Conservation (phyloP, 64 coral and sea anemone genomes). For the Astreopora myriophthalma region DNA sequence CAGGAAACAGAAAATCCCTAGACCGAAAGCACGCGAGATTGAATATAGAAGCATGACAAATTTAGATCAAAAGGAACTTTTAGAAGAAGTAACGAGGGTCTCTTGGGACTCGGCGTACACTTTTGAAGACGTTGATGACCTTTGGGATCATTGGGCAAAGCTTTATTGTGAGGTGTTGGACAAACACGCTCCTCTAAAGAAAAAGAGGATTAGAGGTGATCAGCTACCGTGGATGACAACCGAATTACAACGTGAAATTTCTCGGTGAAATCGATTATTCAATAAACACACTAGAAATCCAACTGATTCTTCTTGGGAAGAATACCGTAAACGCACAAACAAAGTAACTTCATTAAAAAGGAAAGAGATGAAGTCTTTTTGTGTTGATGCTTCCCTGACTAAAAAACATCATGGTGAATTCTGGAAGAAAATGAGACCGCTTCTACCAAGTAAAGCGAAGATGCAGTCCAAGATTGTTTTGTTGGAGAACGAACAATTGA, state of each 20-base stretch:
- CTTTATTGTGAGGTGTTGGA: constrained; percentile 26
- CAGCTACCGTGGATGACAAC: not conserved
- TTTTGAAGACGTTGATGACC: constrained; percentile 43
- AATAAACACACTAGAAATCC: constrained; percentile 44
- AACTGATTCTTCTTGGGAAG: constrained; percentile 28
- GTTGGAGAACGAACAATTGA: constrained; percentile 28
- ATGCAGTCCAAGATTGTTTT: constrained; percentile 38
- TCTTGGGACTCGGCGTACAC: constrained; percentile 64
- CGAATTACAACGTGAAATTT: constrained; percentile 13
- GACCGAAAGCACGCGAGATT: constrained; percentile 38
- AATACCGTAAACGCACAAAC: constrained; percentile 45
- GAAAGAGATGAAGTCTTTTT: constrained; percentile 28
- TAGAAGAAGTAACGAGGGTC: constrained; percentile 15
- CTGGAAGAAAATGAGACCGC: constrained; percentile 12
- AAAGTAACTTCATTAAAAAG: constrained; percentile 54
- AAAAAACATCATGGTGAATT: not conserved
- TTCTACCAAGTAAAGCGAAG: constrained; percentile 13
- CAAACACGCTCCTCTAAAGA: constrained; percentile 49
- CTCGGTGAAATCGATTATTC: constrained; percentile 8
- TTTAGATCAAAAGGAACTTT: not conserved
- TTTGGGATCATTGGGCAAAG: constrained; percentile 38
- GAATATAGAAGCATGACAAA: constrained; percentile 53
- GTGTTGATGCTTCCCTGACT: not conserved
- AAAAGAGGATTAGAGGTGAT: not conserved
- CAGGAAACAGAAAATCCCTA: constrained; percentile 60